Base-by-base conservation (phyloP, 2,797 vertebrate genomes). In the Chiloscyllium punctatum region DNA sequence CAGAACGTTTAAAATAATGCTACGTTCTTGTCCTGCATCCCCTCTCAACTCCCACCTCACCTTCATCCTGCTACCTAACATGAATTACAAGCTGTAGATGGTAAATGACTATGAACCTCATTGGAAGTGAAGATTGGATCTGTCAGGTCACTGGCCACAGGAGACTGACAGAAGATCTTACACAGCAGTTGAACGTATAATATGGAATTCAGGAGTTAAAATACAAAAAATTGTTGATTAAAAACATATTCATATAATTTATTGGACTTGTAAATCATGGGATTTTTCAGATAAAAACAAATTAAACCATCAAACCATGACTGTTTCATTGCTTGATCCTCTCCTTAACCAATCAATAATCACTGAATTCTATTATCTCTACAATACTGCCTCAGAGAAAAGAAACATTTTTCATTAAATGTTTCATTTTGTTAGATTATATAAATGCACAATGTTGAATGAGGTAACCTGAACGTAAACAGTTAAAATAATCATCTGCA, bases 401-500 rank as follows among this genome's bases (percentile, higher is more conserved):
- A 74, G 48, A 92, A 69, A 9, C 66, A 57, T 62, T 66, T 62
- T 94, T n/a, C 51, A 91, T 91, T 91, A 91, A 91, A 66, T 16
- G 1, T 91, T 91, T 91, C 62, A 91, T 62, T 91, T 53, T 74
- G 16, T 53, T 74, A 74, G 51, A 77, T 95, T 21, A 57, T 8
- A 95, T 57, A 77, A 72, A 53, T 37, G n/a, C 69, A 42, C 66
- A 25, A n/a, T 68, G 21, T 69, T 69, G 90, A 42, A 8, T 21
- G 9, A 92, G 66, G 25, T 92, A 25, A 25, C n/a, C 71, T 95
- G 94, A 51, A n/a, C 51, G 68, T n/a, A 95, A 94, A 94, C 30
- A 33, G 71, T 51, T 53, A 53, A 77, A 95, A 74, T 72, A 21
- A 51, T 74, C 48, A 94, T 9, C 71, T 77, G 16, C 71, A 95